Evolutionary conservation across 2,797 vertebrate species (phyloP).

Genomic region (Diplodus puntazzo): DNA sequence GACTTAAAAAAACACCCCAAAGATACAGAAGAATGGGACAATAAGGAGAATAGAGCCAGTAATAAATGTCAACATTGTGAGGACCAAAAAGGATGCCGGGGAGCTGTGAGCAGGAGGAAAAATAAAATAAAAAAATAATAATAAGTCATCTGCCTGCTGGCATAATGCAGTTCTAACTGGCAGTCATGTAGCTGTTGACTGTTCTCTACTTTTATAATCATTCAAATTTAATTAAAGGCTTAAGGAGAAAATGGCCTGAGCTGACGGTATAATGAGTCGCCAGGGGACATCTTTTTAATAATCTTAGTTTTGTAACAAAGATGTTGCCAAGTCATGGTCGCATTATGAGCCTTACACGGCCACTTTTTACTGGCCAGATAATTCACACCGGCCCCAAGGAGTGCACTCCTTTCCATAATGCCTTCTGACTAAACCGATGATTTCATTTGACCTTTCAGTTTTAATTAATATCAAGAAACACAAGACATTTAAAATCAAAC

Average conservation of each 20-base stretch:
- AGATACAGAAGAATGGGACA: constrained; percentile 42
- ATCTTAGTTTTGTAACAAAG: constrained; percentile 85
- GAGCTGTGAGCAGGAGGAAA: constrained; percentile 50
- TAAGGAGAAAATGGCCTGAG: constrained; percentile 81
- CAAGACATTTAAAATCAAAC: constrained; percentile 30
- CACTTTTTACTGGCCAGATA: constrained; percentile 73
- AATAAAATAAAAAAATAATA: constrained; percentile 57
- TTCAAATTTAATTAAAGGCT: constrained; percentile 87
- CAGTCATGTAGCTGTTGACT: constrained; percentile 81
- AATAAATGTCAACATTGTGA: constrained; percentile 71
- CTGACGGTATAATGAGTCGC: constrained; percentile 87
- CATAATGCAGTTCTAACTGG: constrained; percentile 74
- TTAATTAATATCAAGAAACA: constrained; percentile 73
- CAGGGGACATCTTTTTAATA: constrained; percentile 85
- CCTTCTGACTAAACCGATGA: constrained; percentile 82
- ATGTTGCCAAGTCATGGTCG: constrained; percentile 81
- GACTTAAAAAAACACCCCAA: constrained; percentile 31
- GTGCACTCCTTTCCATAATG: constrained; percentile 61
- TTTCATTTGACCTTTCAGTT: constrained; percentile 76
- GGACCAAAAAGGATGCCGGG: constrained; percentile 57
- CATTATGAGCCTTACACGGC: constrained; percentile 73
- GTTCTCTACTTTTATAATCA: constrained; percentile 83
- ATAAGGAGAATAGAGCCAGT: constrained; percentile 28
- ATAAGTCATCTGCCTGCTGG: constrained; percentile 80
- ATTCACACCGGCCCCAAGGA: constrained; percentile 80